phyloP scores from a whole-genome alignment of 2,113 vertebrate species.

The Nanger granti region DNA sequence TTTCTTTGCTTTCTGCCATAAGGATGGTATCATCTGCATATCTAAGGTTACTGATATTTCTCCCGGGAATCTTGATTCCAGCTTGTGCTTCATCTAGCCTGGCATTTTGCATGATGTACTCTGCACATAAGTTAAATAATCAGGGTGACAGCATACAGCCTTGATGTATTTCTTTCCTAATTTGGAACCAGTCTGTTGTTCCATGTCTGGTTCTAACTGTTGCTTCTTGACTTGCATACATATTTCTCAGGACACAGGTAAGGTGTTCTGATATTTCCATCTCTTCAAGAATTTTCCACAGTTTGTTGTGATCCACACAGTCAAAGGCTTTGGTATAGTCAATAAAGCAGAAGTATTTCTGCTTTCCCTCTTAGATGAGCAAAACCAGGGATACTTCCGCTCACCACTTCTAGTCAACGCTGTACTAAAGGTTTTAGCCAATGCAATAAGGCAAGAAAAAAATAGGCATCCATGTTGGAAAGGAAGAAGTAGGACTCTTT shows the following conservation, averaged over 20 bases:
- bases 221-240: not conserved
- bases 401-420: not conserved
- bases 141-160: not conserved
- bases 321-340: not conserved
- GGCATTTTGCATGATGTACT: not conserved
- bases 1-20: not conserved
- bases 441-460: not conserved
- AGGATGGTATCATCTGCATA: not conserved
- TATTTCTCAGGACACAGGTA: not conserved
- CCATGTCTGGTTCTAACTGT: not conserved
- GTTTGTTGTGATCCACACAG: not conserved
- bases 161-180: not conserved
- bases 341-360: not conserved
- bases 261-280: not conserved
- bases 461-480: not conserved
- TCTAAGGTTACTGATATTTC: not conserved
- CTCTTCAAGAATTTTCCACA: not conserved
- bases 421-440: not conserved
- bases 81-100: not conserved
- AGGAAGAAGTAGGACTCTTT: not conserved
- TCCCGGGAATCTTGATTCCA: not conserved
- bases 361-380: not conserved
- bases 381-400: not conserved
- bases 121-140: not conserved
- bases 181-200: not conserved